Evolutionary conservation across 2,888 invertebrate species (phyloP).

Genomic region (Synanthedon myopaeformis): DNA sequence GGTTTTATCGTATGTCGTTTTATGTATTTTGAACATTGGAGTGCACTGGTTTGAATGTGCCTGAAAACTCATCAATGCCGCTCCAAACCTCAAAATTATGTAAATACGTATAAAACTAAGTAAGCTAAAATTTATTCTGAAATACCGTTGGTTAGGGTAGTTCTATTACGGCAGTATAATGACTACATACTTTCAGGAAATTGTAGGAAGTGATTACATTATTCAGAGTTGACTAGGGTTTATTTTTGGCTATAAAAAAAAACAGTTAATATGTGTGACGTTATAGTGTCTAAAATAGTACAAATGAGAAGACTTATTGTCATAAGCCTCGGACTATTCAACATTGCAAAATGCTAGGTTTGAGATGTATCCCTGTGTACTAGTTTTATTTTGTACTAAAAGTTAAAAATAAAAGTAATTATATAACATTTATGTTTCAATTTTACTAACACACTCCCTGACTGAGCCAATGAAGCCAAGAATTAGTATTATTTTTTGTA

Average conservation of each 20-base stretch:
- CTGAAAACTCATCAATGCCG: slow-evolving; percentile 66
- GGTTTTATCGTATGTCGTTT: slow-evolving; percentile 18
- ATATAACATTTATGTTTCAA: slow-evolving; percentile 12
- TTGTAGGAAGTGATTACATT: slow-evolving; percentile 65
- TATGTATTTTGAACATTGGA: slow-evolving; percentile 59
- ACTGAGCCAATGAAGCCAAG: no score
- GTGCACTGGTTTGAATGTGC: slow-evolving; percentile 66
- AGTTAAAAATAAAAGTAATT: slow-evolving; percentile 70
- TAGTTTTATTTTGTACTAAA: slow-evolving; percentile 73
- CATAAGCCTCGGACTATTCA: slow-evolving; percentile 71
- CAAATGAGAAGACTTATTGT: slow-evolving; percentile 73
- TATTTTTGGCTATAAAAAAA: slow-evolving; percentile 47
- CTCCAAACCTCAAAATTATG: slow-evolving; percentile 69
- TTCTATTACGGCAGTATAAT: slow-evolving; percentile 35
- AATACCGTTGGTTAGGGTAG: slow-evolving; percentile 46
- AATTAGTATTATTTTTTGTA: no score
- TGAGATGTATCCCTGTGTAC: slow-evolving; percentile 72
- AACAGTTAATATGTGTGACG: slow-evolving; percentile 62
- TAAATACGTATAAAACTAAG: slow-evolving; percentile 34
- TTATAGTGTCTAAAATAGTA: slow-evolving; percentile 72
- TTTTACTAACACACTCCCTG: background rate
- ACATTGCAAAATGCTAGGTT: slow-evolving; percentile 70
- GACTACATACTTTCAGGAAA: slow-evolving; percentile 34
- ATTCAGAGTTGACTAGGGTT: slow-evolving; percentile 63
- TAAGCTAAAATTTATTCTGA: slow-evolving; percentile 49